phyloP scores from a whole-genome alignment of 2,797 vertebrate species.

The Lepidocolaptes lacrymiger region DNA sequence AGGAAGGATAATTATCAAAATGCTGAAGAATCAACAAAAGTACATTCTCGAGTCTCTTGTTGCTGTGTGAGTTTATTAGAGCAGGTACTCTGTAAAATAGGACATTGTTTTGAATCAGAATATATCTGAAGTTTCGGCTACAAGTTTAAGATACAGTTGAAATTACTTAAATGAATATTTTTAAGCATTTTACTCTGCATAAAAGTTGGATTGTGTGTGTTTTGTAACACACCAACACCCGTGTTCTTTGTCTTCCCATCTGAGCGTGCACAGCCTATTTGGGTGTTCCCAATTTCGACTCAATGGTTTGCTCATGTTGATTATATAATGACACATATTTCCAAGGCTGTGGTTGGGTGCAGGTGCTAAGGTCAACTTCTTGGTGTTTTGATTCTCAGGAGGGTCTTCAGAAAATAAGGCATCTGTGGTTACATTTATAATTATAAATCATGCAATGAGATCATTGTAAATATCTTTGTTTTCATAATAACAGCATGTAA shows the following conservation, averaged over 20 bases:
- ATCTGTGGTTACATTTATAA: conserved; percentile 12
- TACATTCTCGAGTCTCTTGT: neutral
- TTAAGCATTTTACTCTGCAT: neutral
- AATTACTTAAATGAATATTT: neutral
- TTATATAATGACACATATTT: conserved; percentile 63
- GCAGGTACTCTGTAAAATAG: neutral
- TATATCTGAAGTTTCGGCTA: neutral
- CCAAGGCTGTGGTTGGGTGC: conserved; percentile 23
- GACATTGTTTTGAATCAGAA: neutral
- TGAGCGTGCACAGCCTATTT: neutral
- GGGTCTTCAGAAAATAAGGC: conserved; percentile 40
- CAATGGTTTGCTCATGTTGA: conserved; percentile 52
- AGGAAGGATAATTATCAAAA: neutral
- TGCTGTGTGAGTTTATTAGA: neutral
- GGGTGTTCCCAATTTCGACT: conserved; percentile 59
- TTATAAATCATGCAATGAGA: conserved; percentile 26
- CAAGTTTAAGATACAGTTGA: neutral
- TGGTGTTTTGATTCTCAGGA: conserved; percentile 31
- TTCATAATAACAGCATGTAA: neutral
- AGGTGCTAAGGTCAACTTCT: conserved; percentile 43
- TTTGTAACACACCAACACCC: neutral
- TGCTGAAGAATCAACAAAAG: neutral
- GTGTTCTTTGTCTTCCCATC: neutral
- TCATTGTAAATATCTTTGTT: neutral
- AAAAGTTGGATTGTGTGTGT: neutral